phyloP scores from a whole-genome alignment of 2,888 invertebrate genomes.

The Andrena dorsata region DNA sequence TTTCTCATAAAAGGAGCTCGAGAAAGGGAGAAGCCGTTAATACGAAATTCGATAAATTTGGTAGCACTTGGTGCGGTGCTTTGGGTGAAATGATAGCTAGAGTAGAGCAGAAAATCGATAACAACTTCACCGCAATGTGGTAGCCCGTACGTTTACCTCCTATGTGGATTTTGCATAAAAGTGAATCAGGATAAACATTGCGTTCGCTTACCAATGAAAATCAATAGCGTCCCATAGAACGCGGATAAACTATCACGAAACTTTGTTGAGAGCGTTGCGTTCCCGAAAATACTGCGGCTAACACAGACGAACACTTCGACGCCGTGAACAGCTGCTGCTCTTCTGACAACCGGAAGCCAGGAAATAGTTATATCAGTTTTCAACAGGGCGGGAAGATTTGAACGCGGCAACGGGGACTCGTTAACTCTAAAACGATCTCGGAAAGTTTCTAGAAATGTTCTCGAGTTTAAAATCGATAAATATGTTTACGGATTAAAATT shows the following conservation, averaged over 20 bases:
- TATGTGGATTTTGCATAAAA: not conserved
- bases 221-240: conserved; percentile 20
- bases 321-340: conserved; percentile 54
- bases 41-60: not conserved
- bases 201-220: conserved; percentile 38
- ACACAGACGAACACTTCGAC: conserved; percentile 42
- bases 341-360: conserved; percentile 61
- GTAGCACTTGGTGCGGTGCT: conserved; percentile 11
- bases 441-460: not conserved
- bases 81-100: conserved; percentile 43
- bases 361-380: conserved; percentile 20
- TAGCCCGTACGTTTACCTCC: conserved; percentile 30
- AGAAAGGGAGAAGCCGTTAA: not conserved
- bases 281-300: conserved; percentile 39
- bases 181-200: not conserved
- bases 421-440: not conserved
- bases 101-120: conserved; percentile 66
- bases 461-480: not conserved
- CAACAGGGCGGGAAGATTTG: conserved; percentile 37
- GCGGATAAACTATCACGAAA: conserved; percentile 19
- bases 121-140: conserved; percentile 59
- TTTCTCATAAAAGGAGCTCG: not conserved
- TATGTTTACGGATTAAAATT: not conserved
- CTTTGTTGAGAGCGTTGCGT: not conserved
- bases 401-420: not conserved